These are phyloP conservation scores for Melinaea marsaeus DNA, from an alignment of 2,888 invertebrate genomes.

Conservation along the genomic window DNA sequence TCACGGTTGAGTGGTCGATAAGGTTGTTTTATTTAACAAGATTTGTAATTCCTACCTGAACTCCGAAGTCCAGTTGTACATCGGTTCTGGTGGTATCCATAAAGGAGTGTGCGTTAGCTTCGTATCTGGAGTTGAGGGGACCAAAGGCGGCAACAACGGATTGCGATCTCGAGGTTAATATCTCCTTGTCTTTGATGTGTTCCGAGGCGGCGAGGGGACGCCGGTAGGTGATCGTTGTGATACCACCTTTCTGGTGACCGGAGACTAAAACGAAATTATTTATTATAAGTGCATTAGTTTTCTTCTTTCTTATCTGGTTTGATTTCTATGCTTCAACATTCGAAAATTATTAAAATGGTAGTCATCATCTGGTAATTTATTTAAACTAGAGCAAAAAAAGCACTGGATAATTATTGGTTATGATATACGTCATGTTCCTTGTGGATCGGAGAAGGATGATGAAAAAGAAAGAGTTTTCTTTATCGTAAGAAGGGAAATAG, in stretches of 20 bases:
- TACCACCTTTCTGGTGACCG: slow-evolving; percentile 86
- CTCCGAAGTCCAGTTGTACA: slow-evolving; percentile 87
- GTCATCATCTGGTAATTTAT: too few relatives aligned
- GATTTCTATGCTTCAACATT: too few relatives aligned
- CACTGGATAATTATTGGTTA: too few relatives aligned
- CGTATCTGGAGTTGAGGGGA: slow-evolving; percentile 85
- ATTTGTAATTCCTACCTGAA: slow-evolving; percentile 56
- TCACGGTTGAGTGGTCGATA: not conserved
- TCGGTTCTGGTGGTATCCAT: slow-evolving; percentile 85
- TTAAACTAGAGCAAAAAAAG: too few relatives aligned
- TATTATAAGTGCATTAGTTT: not conserved
- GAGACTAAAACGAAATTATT: slow-evolving; percentile 65
- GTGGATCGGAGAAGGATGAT: too few relatives aligned
- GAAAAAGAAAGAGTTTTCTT: too few relatives aligned
- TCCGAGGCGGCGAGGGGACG: slow-evolving; percentile 88
- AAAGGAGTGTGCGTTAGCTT: slow-evolving; percentile 90
- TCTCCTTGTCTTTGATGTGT: slow-evolving; percentile 82
- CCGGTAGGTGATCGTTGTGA: slow-evolving; percentile 88
- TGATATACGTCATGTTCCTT: too few relatives aligned
- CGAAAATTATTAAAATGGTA: too few relatives aligned
- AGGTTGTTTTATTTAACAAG: not conserved
- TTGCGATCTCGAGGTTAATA: slow-evolving; percentile 82
- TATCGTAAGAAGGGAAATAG: too few relatives aligned
- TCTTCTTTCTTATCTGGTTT: not conserved
- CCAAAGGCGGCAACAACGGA: slow-evolving; percentile 94